These are phyloP conservation scores for Trisateles emortualis DNA, from an alignment of 2,888 invertebrate species.

Conservation along the genomic window DNA sequence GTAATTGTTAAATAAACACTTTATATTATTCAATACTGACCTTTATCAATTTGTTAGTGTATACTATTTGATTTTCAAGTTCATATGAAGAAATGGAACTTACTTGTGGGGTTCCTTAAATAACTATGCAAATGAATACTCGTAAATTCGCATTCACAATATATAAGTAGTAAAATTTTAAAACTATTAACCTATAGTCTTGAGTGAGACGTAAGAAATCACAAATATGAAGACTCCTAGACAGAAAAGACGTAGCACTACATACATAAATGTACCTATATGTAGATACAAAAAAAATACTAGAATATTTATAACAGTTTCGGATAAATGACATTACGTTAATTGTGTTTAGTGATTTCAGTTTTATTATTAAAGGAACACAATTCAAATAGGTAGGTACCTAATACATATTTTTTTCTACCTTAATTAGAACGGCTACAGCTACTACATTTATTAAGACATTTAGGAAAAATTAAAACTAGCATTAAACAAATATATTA, in stretches of 20 bases:
- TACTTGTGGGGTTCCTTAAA: neutral
- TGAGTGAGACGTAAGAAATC: too few species aligned
- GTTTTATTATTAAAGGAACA: neutral
- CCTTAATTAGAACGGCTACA: too few species aligned
- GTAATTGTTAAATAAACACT: slow-evolving; percentile 75
- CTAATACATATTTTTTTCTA: too few species aligned
- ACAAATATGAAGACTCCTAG: too few species aligned
- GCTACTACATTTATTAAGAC: too few species aligned
- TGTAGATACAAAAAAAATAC: too few species aligned
- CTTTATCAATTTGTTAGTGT: slow-evolving; percentile 72
- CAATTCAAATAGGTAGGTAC: neutral
- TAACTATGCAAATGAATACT: neutral
- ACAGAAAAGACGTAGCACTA: too few species aligned
- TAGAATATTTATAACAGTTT: too few species aligned
- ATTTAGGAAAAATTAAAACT: too few species aligned
- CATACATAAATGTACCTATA: too few species aligned
- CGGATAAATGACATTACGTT: too few species aligned
- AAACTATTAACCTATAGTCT: neutral
- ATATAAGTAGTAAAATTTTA: neutral
- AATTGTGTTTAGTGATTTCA: too few species aligned
- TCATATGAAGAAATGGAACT: slow-evolving; percentile 18
- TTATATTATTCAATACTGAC: slow-evolving; percentile 69
- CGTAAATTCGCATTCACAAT: neutral
- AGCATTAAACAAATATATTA: slow-evolving; percentile 20
- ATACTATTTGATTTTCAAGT: slow-evolving; percentile 55